Conservation (phyloP, 1,140 invertebrate genomes). For the Bombus confusus region DNA sequence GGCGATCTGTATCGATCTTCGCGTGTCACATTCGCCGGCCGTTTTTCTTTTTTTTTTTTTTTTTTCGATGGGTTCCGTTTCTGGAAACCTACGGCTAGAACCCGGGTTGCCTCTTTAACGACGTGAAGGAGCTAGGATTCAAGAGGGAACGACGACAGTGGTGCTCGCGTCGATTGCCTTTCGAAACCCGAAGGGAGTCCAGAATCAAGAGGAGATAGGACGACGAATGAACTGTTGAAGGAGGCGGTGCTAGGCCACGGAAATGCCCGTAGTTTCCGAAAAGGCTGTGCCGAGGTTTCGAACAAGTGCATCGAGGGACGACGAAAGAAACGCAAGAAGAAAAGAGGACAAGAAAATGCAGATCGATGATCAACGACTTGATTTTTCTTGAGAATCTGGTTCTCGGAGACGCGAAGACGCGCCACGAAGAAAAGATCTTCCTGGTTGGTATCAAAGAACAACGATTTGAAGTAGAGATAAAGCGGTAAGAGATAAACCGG, state of each 20-base stretch:
- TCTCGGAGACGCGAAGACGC: neutral
- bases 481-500: too few species aligned
- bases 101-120: neutral
- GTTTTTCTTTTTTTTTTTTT: too few species aligned
- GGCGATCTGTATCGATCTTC: conserved; percentile 8
- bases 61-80: neutral
- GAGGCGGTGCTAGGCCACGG: conserved; percentile 10
- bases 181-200: neutral
- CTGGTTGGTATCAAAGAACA: conserved; percentile 8
- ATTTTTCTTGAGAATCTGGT: neutral
- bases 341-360: neutral
- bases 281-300: conserved; percentile 29
- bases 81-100: neutral
- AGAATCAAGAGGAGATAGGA: neutral
- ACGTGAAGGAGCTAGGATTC: neutral
- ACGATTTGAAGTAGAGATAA: neutral
- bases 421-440: neutral
- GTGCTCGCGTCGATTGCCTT: conserved; percentile 11
- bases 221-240: neutral
- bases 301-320: neutral
- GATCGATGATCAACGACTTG: conserved; percentile 14
- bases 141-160: conserved; percentile 7
- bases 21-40: neutral
- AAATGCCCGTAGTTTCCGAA: conserved; percentile 32
- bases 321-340: too few species aligned